Conservation (phyloP, 2,797 vertebrate species). For the Lophotriccus pileatus region DNA sequence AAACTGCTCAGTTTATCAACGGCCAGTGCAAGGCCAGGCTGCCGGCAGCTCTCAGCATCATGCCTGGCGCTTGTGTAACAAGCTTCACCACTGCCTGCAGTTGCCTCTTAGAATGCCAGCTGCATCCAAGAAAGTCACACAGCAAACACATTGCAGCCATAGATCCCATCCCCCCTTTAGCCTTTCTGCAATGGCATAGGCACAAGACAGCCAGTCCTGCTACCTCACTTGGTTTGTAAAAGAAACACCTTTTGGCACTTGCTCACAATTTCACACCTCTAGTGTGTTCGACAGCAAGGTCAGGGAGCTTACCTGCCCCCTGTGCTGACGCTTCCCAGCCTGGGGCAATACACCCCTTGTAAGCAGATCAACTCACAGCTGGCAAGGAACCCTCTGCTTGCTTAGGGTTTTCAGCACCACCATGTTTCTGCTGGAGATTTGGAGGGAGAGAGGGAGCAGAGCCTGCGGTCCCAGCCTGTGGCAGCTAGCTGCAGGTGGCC, state of each 20-base stretch:
- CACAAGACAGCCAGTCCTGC: background rate
- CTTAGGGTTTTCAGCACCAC: background rate
- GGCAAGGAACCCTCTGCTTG: background rate
- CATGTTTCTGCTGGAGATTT: background rate
- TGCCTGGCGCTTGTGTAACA: background rate
- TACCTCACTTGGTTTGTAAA: background rate
- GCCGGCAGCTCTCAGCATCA: background rate
- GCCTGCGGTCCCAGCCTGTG: fast-evolving
- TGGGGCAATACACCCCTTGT: background rate
- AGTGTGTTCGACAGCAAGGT: background rate
- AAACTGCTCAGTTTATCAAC: fast-evolving
- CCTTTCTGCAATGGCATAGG: fast-evolving
- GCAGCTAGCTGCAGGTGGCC: fast-evolving
- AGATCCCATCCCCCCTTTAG: background rate
- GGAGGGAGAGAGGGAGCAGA: background rate
- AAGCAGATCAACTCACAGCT: background rate
- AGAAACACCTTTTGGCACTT: background rate
- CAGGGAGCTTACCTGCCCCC: background rate
- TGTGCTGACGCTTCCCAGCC: background rate
- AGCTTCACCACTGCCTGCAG: background rate
- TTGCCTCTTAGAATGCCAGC: background rate
- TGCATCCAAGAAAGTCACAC: background rate
- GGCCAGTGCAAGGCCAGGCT: fast-evolving
- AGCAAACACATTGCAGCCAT: background rate
- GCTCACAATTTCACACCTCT: background rate